phyloP scores from a whole-genome alignment of 2,888 invertebrate species.

The Hybos culiciformis region DNA sequence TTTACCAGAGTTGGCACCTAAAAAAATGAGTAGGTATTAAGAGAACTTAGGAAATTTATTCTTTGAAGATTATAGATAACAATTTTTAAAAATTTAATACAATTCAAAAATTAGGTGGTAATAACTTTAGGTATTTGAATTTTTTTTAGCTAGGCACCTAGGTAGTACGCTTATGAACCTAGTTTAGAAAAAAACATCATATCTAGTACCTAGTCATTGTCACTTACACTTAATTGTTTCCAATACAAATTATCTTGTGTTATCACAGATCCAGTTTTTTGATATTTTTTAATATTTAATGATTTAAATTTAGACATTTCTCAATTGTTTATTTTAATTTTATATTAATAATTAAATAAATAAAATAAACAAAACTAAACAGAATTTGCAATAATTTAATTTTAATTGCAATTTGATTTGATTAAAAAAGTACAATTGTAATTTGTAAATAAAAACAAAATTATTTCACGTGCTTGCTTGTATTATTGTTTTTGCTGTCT shows the following conservation, averaged over 20 bases:
- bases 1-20: conserved; percentile 77
- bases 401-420: too few species aligned
- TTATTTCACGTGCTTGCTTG: too few species aligned
- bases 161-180: not conserved
- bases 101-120: too few species aligned
- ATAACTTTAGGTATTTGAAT: not conserved
- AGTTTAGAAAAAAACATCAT: not conserved
- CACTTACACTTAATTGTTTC: conserved; percentile 74
- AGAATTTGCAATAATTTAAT: too few species aligned
- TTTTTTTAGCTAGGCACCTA: not conserved
- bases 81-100: not conserved
- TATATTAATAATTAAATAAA: too few species aligned
- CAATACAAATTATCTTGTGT: conserved; percentile 75
- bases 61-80: not conserved
- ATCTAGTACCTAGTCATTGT: not conserved
- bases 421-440: too few species aligned
- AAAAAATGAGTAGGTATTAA: conserved; percentile 15
- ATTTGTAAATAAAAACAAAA: too few species aligned
- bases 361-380: too few species aligned
- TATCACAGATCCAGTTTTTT: conserved; percentile 38
- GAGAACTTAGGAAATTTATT: not conserved
- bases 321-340: not conserved
- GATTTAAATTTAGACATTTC: conserved; percentile 24
- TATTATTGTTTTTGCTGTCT: too few species aligned
- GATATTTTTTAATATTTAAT: conserved; percentile 25